phyloP scores from a whole-genome alignment of 2,888 invertebrate species.

The Leucoma salicis region DNA sequence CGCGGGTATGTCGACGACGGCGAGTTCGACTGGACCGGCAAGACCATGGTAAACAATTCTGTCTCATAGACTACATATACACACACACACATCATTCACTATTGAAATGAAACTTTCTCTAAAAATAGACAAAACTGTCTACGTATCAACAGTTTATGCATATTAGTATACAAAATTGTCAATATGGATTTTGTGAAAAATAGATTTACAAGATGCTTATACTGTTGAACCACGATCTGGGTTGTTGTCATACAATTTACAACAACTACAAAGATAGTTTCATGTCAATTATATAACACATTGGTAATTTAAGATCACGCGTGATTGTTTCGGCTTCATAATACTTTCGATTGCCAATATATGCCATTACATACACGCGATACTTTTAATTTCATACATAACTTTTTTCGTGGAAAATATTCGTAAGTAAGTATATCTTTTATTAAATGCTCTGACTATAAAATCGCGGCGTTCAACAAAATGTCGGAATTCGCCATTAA shows the following conservation, averaged over 20 bases:
- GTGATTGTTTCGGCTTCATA: slow-evolving; percentile 1
- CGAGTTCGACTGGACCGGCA: slow-evolving; percentile 98
- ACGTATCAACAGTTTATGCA: too few relatives aligned
- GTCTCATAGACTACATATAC: slow-evolving; percentile 28
- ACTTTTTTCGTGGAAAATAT: not conserved
- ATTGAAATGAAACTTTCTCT: slow-evolving; percentile 9
- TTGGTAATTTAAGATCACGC: not conserved
- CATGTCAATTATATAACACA: slow-evolving; percentile 4
- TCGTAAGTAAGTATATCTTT: not conserved
- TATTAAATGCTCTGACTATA: not conserved
- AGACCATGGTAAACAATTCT: slow-evolving; percentile 83
- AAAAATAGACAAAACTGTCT: too few relatives aligned
- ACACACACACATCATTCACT: not conserved
- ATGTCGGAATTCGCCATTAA: too few relatives aligned
- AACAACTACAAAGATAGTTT: slow-evolving; percentile 1
- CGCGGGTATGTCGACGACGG: slow-evolving; percentile 94
- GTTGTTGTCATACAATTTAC: too few relatives aligned
- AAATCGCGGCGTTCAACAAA: too few relatives aligned
- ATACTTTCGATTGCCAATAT: not conserved
- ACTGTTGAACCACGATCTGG: too few relatives aligned
- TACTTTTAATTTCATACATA: slow-evolving; percentile 10
- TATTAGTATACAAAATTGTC: too few relatives aligned
- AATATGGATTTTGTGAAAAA: too few relatives aligned
- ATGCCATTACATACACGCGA: slow-evolving; percentile 24
- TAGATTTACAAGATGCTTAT: too few relatives aligned